Conservation (phyloP, 2,888 invertebrate genomes). For the Geophilus truncorum region DNA sequence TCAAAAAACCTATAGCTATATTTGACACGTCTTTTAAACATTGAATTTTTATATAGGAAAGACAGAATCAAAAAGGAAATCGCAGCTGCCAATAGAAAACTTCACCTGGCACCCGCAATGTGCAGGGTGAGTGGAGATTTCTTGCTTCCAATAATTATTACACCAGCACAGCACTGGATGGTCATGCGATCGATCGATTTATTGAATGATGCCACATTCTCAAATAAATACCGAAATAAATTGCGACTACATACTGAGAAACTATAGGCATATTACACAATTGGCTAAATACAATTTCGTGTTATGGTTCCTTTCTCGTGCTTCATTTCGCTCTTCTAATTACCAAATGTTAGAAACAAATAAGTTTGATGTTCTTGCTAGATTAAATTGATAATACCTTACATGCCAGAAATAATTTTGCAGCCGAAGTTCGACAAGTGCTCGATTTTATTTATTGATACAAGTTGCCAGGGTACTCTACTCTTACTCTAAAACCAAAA, state of each 20-base stretch:
- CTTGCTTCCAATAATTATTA: not conserved
- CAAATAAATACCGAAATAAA: not conserved
- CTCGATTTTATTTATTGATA: not conserved
- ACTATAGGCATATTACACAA: not conserved
- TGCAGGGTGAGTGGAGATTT: not conserved
- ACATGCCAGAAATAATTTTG: not conserved
- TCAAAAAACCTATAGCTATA: not conserved
- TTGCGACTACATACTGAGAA: not conserved
- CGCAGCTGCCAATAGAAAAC: not conserved
- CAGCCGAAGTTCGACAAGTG: not conserved
- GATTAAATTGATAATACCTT: not conserved
- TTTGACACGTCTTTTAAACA: not conserved
- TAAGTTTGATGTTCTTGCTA: not conserved
- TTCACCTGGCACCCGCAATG: not conserved
- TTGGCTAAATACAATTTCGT: not conserved
- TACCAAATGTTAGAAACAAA: not conserved
- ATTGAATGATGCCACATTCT: not conserved
- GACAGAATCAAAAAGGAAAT: conserved; percentile 11
- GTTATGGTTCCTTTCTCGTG: not conserved
- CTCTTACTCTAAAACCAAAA: not conserved
- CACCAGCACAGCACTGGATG: not conserved
- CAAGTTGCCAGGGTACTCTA: no score
- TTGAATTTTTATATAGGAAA: conserved; percentile 10
- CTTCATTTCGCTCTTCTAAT: not conserved
- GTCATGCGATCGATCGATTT: not conserved